Conservation (phyloP, 2,888 invertebrate species). For the Eristalinus aeneus region DNA sequence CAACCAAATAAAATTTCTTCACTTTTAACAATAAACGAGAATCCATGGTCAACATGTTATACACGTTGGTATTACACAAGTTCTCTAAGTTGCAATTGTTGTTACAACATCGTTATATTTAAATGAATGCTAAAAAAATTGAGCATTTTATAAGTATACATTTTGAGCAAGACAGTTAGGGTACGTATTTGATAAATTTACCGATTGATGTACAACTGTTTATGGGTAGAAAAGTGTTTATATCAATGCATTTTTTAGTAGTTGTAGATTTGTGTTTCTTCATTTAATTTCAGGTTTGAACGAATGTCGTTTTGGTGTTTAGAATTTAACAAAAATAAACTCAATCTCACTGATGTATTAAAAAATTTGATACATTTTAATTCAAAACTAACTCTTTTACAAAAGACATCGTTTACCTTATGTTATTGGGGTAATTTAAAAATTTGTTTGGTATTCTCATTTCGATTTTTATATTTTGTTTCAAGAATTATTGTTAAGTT, state of each 20-base stretch:
- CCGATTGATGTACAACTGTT: background rate
- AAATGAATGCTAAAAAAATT: background rate
- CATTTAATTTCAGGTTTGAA: background rate
- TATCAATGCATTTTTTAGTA: background rate
- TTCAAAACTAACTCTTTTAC: conserved; percentile 3
- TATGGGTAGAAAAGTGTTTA: background rate
- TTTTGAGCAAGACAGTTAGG: background rate
- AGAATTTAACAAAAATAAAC: background rate
- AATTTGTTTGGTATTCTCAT: background rate
- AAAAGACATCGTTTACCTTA: conserved; percentile 24
- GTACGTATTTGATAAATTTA: background rate
- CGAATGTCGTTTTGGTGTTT: background rate
- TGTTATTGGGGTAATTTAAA: conserved; percentile 7
- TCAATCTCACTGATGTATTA: background rate
- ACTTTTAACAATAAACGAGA: conserved; percentile 13
- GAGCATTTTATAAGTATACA: background rate
- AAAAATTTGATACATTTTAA: background rate
- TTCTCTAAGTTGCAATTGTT: background rate
- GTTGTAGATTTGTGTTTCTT: background rate
- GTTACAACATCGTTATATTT: background rate
- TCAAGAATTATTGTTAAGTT: background rate
- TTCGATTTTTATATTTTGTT: conserved; percentile 24
- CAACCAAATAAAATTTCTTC: conserved; percentile 2
- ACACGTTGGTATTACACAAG: no score
- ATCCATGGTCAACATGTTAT: background rate